Evolutionary conservation across 1,140 invertebrate genomes (phyloP), one percentile per base, ranked within the genome.

Genomic region (Heliothis subflexa): DNA sequence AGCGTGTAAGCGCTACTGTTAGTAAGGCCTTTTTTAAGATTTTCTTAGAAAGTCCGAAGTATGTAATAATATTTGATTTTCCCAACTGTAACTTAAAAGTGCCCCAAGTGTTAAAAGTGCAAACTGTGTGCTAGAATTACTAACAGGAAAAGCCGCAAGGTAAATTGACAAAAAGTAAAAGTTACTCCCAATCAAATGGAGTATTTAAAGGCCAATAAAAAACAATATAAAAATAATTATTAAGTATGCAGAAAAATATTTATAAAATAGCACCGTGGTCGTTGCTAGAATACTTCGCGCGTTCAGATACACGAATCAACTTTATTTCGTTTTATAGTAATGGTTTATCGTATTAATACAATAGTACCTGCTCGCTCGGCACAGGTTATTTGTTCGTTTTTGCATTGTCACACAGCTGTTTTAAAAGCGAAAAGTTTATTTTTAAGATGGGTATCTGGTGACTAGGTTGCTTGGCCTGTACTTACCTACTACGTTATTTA

Each of bases 331-430:
- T 78, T 66, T 79, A 75, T 79, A 59, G 14, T 71, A 78, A 75
- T 83, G 64, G 52, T 76, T 83, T 83, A 83, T 81, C 79, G 77
- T 70, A 75, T 77, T 78, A 83, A 81, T 79, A 83, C 82, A 83
- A 83, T 83, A 83, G 82, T 82, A 82, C 72, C 77, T 78, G 74
- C 59, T 74, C 81, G 73, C 73, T 59, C 54, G 52, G 78, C 72
- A 47, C 68, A 62, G 28, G 61, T 55, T 49, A 77, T 73, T 81
- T 79, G 54, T 81, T 74, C 71, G 57, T 66, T 79, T 83, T 76
- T 78, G 79, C 76, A 75, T 78, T 81, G 82, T 83, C 82, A 78
- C 78, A 78, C 59, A 68, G 47, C 28, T 77, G 81, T 82, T 82
- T 82, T 77, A 73, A 73, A 77, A 71, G 74, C 74, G 74, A 77